Conservation (phyloP, 2,888 invertebrate genomes). For the Cetonia aurata region DNA sequence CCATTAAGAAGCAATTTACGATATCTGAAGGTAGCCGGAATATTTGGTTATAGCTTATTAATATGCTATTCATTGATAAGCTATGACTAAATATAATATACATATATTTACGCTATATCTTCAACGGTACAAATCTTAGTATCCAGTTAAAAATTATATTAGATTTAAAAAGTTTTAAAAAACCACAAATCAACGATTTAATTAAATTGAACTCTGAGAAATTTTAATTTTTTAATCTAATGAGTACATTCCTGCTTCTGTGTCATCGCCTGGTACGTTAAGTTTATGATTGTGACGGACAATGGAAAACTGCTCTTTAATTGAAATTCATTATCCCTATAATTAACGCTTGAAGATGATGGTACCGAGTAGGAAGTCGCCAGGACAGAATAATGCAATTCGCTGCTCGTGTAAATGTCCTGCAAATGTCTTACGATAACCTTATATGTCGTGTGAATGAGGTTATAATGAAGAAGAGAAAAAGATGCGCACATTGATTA, state of each 20-base stretch:
- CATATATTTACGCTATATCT: too few species aligned
- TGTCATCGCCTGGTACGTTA: neutral
- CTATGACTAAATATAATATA: too few species aligned
- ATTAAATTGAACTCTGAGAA: too few species aligned
- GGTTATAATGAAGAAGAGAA: too few species aligned
- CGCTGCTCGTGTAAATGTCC: conserved; percentile 12
- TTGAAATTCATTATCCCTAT: conserved; percentile 28
- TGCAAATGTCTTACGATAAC: neutral
- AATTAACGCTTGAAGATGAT: conserved; percentile 28
- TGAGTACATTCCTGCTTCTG: conserved; percentile 15
- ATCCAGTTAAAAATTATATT: too few species aligned
- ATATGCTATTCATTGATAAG: too few species aligned
- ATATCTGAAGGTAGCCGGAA: neutral
- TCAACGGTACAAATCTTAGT: too few species aligned
- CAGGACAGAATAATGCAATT: conserved; percentile 9
- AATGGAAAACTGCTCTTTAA: conserved; percentile 30
- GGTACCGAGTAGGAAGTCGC: conserved; percentile 6
- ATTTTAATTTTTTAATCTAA: neutral
- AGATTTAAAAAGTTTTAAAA: too few species aligned
- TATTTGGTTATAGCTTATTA: conserved; percentile 8
- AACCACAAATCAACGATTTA: too few species aligned
- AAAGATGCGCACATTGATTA: too few species aligned
- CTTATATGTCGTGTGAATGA: too few species aligned
- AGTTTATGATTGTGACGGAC: conserved; percentile 7
- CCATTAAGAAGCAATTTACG: conserved; percentile 14